Conservation (phyloP, 2,888 invertebrate genomes). For the Mactromeris polynyma region DNA sequence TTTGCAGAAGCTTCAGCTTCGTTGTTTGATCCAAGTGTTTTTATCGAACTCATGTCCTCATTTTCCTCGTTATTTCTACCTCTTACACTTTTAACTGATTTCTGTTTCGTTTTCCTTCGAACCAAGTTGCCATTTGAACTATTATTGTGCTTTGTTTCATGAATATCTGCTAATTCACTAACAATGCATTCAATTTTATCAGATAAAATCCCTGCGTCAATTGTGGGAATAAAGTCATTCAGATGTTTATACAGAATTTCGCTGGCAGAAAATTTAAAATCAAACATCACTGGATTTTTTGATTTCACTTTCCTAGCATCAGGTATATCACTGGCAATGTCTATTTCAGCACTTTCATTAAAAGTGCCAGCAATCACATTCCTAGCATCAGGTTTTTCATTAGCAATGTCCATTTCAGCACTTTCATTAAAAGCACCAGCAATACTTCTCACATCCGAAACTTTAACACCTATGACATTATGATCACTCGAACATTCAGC, state of each 20-base stretch:
- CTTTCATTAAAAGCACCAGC: background rate
- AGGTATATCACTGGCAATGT: background rate
- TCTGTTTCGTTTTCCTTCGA: background rate
- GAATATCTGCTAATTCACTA: conserved; percentile 14
- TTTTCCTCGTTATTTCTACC: background rate
- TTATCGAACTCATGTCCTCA: background rate
- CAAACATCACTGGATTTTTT: background rate
- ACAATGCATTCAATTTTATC: conserved; percentile 27
- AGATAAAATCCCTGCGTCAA: conserved; percentile 18
- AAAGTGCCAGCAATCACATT: background rate
- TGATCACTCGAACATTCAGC: background rate
- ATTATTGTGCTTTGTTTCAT: background rate
- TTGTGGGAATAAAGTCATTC: conserved; percentile 34
- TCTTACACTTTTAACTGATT: background rate
- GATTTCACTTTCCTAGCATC: background rate
- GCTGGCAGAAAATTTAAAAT: conserved; percentile 14
- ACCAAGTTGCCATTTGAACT: background rate
- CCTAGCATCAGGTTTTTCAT: background rate
- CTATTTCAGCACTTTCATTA: background rate
- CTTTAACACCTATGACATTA: background rate
- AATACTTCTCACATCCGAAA: too few species aligned
- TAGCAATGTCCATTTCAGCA: background rate
- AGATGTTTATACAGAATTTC: conserved; percentile 35
- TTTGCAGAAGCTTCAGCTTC: too few species aligned
- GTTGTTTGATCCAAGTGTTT: background rate